These are phyloP conservation scores for Diachrysia chrysitis DNA, from an alignment of 2,888 invertebrate species.

Conservation along the genomic window DNA sequence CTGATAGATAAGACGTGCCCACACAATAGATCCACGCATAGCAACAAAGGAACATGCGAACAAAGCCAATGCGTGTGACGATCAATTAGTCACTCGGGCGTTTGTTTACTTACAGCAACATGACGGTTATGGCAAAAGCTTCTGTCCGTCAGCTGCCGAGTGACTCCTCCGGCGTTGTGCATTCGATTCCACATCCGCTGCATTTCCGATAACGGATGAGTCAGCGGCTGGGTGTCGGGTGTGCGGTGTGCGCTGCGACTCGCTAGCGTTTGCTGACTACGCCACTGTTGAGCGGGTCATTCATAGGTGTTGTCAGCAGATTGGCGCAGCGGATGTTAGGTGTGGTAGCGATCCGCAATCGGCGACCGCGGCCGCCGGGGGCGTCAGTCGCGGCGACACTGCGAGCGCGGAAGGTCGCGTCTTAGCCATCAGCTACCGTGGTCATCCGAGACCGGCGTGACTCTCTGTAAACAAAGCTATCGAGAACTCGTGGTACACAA, in stretches of 20 bases:
- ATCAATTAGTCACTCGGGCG: constrained; percentile 81
- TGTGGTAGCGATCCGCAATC: constrained; percentile 42
- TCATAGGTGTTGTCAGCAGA: constrained; percentile 73
- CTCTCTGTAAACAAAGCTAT: constrained; percentile 72
- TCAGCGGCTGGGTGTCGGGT: constrained; percentile 69
- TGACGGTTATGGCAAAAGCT: constrained; percentile 80
- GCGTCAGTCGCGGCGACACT: constrained; percentile 71
- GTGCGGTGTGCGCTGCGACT: constrained; percentile 45
- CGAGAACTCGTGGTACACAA: constrained; percentile 65
- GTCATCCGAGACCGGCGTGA: constrained; percentile 68
- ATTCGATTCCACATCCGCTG: constrained; percentile 81
- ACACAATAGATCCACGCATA: constrained; percentile 63
- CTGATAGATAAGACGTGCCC: constrained; percentile 56
- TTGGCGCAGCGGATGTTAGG: constrained; percentile 70
- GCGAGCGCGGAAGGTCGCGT: constrained; percentile 74
- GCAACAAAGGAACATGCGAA: constrained; percentile 77
- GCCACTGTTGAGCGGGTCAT: constrained; percentile 69
- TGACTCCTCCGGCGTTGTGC: constrained; percentile 69
- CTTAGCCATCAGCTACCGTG: constrained; percentile 32
- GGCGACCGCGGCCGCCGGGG: constrained; percentile 48
- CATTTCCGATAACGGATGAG: constrained; percentile 85
- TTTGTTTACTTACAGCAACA: constrained; percentile 73
- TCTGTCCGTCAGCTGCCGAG: constrained; percentile 79
- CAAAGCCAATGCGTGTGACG: constrained; percentile 79
- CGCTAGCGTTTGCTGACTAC: constrained; percentile 69